Evolutionary conservation across 2,797 vertebrate species (phyloP).

Genomic region (Brotogeris chrysoptera): DNA sequence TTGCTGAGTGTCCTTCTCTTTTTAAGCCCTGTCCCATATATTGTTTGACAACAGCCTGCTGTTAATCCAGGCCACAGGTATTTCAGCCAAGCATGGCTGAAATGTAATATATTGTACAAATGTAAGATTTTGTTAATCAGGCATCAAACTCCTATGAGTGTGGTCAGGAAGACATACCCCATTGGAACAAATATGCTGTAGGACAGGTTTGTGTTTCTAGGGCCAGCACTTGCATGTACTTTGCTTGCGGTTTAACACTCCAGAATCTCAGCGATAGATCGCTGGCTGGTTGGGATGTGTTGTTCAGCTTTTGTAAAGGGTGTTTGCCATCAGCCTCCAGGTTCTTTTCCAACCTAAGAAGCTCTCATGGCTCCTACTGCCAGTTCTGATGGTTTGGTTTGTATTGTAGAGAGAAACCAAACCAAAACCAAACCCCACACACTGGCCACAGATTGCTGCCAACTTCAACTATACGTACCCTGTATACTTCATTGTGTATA

Average conservation of each 20-base stretch:
- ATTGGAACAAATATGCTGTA: neutral
- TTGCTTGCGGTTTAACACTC: neutral
- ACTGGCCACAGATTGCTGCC: slow-evolving; percentile 48
- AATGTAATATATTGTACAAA: neutral
- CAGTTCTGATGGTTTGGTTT: slow-evolving; percentile 33
- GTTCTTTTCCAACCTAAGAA: neutral
- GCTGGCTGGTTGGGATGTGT: neutral
- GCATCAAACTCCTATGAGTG: neutral
- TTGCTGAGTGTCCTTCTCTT: neutral
- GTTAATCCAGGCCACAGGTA: neutral
- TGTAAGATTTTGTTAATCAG: neutral
- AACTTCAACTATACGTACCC: neutral
- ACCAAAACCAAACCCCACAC: neutral
- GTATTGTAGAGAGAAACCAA: neutral
- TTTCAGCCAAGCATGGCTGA: neutral
- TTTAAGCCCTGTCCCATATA: neutral
- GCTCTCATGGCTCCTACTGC: slow-evolving; percentile 26
- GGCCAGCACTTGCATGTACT: neutral
- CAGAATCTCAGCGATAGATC: neutral
- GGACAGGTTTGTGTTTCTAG: neutral
- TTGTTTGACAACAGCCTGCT: neutral
- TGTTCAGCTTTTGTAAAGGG: neutral
- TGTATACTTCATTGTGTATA: neutral
- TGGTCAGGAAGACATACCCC: neutral
- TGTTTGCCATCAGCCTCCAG: neutral